Conservation (phyloP, 2,113 vertebrate genomes). For the Syngnathus scovelli region DNA sequence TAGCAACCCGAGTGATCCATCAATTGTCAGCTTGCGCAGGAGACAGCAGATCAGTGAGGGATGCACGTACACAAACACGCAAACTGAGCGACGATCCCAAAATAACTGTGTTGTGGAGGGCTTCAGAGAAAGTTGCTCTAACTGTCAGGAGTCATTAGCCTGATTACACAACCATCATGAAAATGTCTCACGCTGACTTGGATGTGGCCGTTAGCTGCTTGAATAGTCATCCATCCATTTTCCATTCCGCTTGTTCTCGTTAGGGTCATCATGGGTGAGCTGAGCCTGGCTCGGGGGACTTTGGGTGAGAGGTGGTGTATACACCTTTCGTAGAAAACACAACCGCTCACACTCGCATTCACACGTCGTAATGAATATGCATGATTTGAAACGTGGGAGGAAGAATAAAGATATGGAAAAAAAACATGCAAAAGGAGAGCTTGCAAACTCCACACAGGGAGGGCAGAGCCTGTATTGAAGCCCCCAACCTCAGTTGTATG, state of each 20-base stretch:
- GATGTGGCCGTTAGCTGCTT: not conserved
- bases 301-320: not conserved
- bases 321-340: not conserved
- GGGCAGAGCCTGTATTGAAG: not conserved
- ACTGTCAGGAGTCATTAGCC: slow-evolving; percentile 34
- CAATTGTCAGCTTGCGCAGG: slow-evolving; percentile 12
- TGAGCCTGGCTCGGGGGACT: not conserved
- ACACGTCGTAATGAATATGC: not conserved
- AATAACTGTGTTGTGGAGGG: slow-evolving; percentile 21
- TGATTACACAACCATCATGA: slow-evolving; percentile 23
- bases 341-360: not conserved
- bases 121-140: slow-evolving; percentile 23
- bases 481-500: not conserved
- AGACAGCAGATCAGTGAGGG: not conserved
- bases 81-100: slow-evolving; percentile 13
- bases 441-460: not conserved
- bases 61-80: slow-evolving; percentile 5
- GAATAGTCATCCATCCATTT: not conserved
- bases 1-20: slow-evolving; percentile 5
- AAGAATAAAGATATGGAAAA: not conserved
- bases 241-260: not conserved
- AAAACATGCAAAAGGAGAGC: not conserved
- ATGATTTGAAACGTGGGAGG: not conserved
- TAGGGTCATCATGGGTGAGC: not conserved
- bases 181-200: not conserved